Evolutionary conservation across 1,140 invertebrate species (phyloP).

Genomic region (Scaptodrosophila lebanonensis): DNA sequence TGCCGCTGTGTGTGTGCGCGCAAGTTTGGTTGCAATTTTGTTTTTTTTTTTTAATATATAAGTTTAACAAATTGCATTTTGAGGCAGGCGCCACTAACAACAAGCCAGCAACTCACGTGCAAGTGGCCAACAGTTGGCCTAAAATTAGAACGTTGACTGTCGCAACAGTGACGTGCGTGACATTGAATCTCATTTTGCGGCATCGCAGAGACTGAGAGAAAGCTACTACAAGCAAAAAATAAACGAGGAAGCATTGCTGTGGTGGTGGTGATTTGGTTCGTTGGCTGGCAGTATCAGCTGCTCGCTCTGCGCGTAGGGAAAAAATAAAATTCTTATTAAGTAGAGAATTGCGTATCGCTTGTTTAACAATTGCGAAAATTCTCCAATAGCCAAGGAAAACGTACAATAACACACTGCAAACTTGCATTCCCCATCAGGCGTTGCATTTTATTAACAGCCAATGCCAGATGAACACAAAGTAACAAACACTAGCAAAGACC

Average conservation of each 20-base stretch:
- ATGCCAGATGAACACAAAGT: too few relatives aligned
- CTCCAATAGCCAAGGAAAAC: too few relatives aligned
- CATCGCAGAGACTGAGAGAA: slow-evolving; percentile 25
- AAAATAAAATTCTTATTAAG: slow-evolving; percentile 47
- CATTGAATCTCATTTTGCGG: slow-evolving; percentile 61
- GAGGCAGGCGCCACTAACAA: slow-evolving; percentile 23
- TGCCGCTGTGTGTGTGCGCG: slow-evolving; percentile 27
- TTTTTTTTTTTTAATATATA: neutral
- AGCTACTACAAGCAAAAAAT: slow-evolving; percentile 56
- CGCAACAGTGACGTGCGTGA: slow-evolving; percentile 47
- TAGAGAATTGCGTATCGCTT: slow-evolving; percentile 14
- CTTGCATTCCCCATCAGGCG: slow-evolving; percentile 6
- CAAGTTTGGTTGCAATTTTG: slow-evolving; percentile 25
- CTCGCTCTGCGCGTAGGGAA: slow-evolving; percentile 38
- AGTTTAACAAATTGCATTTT: slow-evolving; percentile 19
- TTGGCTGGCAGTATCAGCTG: slow-evolving; percentile 52
- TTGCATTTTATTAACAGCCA: slow-evolving; percentile 1
- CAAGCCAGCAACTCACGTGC: slow-evolving; percentile 46
- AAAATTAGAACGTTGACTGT: slow-evolving; percentile 20
- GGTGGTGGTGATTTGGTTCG: slow-evolving; percentile 1
- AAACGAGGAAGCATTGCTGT: slow-evolving; percentile 59
- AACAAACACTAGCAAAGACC: slow-evolving; percentile 4
- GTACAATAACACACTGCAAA: slow-evolving; percentile 27
- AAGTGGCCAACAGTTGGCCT: slow-evolving; percentile 25
- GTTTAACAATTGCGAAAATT: slow-evolving; percentile 14